phyloP scores from a whole-genome alignment of 2,888 invertebrate genomes.

The Hydrotaea diabolus region DNA sequence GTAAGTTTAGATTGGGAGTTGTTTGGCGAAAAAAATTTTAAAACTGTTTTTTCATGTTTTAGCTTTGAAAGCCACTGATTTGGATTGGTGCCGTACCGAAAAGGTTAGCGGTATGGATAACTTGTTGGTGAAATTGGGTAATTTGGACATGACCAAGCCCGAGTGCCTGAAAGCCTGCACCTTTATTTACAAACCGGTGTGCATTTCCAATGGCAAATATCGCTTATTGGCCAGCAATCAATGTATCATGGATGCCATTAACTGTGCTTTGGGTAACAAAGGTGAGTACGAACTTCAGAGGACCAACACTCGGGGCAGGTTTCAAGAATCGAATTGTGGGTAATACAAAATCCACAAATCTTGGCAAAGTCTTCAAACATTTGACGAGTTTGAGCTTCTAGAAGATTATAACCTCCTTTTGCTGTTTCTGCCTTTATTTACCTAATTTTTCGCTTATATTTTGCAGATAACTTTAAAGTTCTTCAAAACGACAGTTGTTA shows the following conservation, averaged over 20 bases:
- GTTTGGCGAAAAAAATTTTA: neutral
- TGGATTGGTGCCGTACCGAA: conserved; percentile 76
- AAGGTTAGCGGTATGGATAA: conserved; percentile 63
- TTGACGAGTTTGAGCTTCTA: too few species aligned
- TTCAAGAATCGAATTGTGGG: too few species aligned
- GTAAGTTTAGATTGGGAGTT: conserved; percentile 66
- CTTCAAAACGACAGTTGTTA: too few species aligned
- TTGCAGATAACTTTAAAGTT: too few species aligned
- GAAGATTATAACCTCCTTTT: too few species aligned
- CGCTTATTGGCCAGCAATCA: conserved; percentile 72
- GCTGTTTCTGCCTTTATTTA: too few species aligned
- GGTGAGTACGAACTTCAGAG: neutral
- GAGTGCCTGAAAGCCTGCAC: conserved; percentile 72
- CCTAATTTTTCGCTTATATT: too few species aligned
- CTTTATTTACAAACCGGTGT: conserved; percentile 75
- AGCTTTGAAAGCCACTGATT: conserved; percentile 71
- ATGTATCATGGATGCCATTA: conserved; percentile 72
- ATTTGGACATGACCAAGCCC: conserved; percentile 60
- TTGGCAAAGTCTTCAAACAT: too few species aligned
- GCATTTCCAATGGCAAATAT: conserved; percentile 74
- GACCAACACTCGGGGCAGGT: too few species aligned
- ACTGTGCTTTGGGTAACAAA: conserved; percentile 70
- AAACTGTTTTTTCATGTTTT: neutral
- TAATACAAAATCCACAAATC: too few species aligned
- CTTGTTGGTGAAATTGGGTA: conserved; percentile 66